A percentile compares a stretch with the other conserved stretches of the same genome.
phyloP scores from a whole-genome alignment of 1,140 invertebrate genomes.

The Dreissena polymorpha region DNA sequence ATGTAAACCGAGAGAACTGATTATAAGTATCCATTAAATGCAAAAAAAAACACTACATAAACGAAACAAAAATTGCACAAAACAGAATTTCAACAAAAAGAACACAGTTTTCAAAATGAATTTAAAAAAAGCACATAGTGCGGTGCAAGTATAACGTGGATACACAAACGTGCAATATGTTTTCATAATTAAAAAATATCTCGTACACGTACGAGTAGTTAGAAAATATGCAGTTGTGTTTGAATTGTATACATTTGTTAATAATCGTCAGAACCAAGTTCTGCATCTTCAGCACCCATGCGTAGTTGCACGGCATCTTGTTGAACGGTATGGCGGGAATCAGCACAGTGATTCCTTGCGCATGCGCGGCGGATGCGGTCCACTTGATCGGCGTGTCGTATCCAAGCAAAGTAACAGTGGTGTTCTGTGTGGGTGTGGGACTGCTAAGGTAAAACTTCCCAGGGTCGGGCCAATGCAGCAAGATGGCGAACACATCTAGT shows the following conservation, averaged over 20 bases:
- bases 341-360: conserved; percentile 49
- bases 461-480: conserved; percentile 43
- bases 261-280: neutral
- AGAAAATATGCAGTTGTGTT: too few relatives aligned
- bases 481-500: conserved; percentile 50
- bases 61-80: too few relatives aligned
- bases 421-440: conserved; percentile 23
- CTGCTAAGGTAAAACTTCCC: conserved; percentile 31
- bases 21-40: too few relatives aligned
- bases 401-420: conserved; percentile 68
- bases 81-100: too few relatives aligned
- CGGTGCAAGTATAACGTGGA: too few relatives aligned
- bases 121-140: too few relatives aligned
- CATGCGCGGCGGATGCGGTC: neutral
- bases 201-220: neutral
- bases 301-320: conserved; percentile 62
- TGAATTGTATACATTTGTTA: too few relatives aligned
- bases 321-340: conserved; percentile 54
- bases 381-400: conserved; percentile 37
- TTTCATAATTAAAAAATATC: too few relatives aligned
- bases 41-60: too few relatives aligned
- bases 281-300: conserved; percentile 53
- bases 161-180: too few relatives aligned
- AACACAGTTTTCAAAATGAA: too few relatives aligned
- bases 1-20: too few relatives aligned